These are phyloP conservation scores for Petrophora chlorosata DNA, from an alignment of 2,888 invertebrate species.

Conservation along the genomic window DNA sequence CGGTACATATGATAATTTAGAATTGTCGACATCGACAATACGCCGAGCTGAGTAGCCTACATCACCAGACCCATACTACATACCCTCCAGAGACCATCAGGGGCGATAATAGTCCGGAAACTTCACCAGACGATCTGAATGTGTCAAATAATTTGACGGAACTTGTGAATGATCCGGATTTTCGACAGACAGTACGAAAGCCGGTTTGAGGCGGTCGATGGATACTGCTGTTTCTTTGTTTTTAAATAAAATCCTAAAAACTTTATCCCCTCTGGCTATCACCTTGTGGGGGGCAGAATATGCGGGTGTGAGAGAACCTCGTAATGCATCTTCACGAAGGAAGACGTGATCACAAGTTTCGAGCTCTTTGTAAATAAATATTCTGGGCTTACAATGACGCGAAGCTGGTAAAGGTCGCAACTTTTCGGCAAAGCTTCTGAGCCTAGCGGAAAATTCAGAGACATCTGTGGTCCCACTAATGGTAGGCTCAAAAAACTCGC, in stretches of 20 bases:
- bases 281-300: slow-evolving; percentile 4
- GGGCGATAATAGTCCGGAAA: background rate
- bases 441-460: slow-evolving; percentile 19
- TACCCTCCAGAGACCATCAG: background rate
- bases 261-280: background rate
- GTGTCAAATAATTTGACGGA: too few species aligned
- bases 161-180: background rate
- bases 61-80: too few species aligned
- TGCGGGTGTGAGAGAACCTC: background rate
- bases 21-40: too few species aligned
- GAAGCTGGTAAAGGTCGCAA: slow-evolving; percentile 32
- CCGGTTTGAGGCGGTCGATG: slow-evolving; percentile 10
- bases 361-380: slow-evolving; percentile 41
- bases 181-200: background rate
- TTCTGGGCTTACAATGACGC: slow-evolving; percentile 23
- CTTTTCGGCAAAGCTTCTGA: slow-evolving; percentile 20
- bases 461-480: slow-evolving; percentile 14
- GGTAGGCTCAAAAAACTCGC: slow-evolving; percentile 14
- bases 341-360: slow-evolving; percentile 33
- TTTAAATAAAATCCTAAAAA: background rate
- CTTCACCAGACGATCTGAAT: background rate
- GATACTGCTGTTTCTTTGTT: slow-evolving; percentile 1
- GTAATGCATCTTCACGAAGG: slow-evolving; percentile 12
- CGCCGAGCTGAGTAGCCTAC: background rate
- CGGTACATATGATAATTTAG: too few species aligned